Evolutionary conservation across 2,888 invertebrate genomes (phyloP).

Genomic region (Melikaiella ostensackeni): DNA sequence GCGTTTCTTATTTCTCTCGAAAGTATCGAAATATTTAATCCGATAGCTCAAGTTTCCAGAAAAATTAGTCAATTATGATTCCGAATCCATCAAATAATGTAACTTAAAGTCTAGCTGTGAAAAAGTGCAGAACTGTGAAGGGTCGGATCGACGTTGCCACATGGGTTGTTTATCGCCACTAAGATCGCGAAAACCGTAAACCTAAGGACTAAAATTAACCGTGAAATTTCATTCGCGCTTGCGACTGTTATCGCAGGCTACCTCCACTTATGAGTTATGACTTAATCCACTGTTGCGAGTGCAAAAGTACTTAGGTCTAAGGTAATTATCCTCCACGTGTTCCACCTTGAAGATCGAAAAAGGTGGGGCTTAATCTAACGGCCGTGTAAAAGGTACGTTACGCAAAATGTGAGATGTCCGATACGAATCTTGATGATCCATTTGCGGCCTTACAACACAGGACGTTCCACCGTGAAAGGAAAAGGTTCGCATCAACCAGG

Average conservation of each 20-base stretch:
- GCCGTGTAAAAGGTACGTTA: slow-evolving; percentile 60
- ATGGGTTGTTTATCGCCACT: slow-evolving; percentile 45
- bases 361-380: slow-evolving; percentile 47
- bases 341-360: slow-evolving; percentile 51
- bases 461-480: slow-evolving; percentile 14
- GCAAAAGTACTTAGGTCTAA: slow-evolving; percentile 58
- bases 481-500: neutral
- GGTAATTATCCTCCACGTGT: slow-evolving; percentile 61
- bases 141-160: neutral
- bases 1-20: too few species aligned
- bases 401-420: slow-evolving; percentile 63
- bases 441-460: slow-evolving; percentile 47
- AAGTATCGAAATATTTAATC: too few species aligned
- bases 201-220: slow-evolving; percentile 50
- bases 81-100: too few species aligned
- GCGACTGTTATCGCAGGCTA: slow-evolving; percentile 40
- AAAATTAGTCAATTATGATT: too few species aligned
- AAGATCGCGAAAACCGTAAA: slow-evolving; percentile 47
- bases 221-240: slow-evolving; percentile 47
- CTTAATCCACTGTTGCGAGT: slow-evolving; percentile 68
- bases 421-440: slow-evolving; percentile 66
- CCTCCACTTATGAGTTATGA: slow-evolving; percentile 64
- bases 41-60: too few species aligned
- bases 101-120: neutral
- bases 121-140: neutral